Evolutionary conservation across 1,140 invertebrate species (phyloP), one percentile per base, ranked within the genome.

Genomic region (Conopomorpha cramerella): DNA sequence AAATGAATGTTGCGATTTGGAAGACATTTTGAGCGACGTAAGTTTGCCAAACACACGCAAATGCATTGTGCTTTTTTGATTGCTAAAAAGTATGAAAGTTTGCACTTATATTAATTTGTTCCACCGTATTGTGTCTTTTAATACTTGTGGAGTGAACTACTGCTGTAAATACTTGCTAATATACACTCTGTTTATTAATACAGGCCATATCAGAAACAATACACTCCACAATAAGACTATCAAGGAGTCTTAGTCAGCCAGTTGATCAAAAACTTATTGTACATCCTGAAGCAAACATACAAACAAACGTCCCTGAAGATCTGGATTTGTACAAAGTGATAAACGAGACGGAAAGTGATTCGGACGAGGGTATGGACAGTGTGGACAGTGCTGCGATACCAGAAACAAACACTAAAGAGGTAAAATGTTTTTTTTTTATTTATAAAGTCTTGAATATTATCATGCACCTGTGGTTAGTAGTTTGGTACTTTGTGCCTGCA

Each of bases 21-120:
- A 76, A 51, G 71, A 76, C 65, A 67, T 72, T 53, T 71, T 74
- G 57, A 74, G 56, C 55, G 70, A 74, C 63, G 70, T 74, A 63
- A 57, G 68, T 71, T 23, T 23, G 19, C 19, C 4, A 23, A 6
- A 10, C 19, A 23, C 19, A 23, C 10, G 10, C 19, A 23, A 32
- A 8, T 32, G 16, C 4, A 11, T 13, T 2, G 13, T 30, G 13
- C 27, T n/a, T 30, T 14, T 3, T 30, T 2, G 28, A 2, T 2
- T 30, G 3, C 4, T 3, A 30, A 14, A 14, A 8, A 30, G 16
- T 13, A 8, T n/a, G 10, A 27, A 8, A 27, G 12, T 2, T n/a
- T 8, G 10, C 30, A 27, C 32, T 28, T 25, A 31, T 16, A 10
- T 10, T 16, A 7, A 31, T 31, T 15, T 16, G 14, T 13, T 15